phyloP scores from a whole-genome alignment of 2,888 invertebrate genomes.

The Pseudococcus jackbeardsleyi region DNA sequence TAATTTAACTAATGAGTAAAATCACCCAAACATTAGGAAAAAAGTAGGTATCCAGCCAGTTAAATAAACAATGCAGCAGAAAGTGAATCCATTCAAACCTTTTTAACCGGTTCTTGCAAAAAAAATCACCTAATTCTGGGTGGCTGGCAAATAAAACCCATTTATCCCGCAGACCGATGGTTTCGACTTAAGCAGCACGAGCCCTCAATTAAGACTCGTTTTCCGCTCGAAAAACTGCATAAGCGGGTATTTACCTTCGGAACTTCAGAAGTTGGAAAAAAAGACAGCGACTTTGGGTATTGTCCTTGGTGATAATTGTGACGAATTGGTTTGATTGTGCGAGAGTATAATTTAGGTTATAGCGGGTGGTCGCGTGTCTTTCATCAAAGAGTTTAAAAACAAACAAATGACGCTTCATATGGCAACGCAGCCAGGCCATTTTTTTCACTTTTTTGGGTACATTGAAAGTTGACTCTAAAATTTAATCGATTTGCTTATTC shows the following conservation, averaged over 20 bases:
- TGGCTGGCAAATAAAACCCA: not conserved
- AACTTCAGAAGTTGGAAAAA: not conserved
- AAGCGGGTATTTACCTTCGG: not conserved
- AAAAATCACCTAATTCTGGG: not conserved
- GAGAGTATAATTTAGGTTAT: not conserved
- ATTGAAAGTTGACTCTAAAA: not conserved
- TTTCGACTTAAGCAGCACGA: not conserved
- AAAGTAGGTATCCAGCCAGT: not conserved
- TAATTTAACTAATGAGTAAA: too few species aligned
- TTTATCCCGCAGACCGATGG: not conserved
- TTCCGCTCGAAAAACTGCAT: not conserved
- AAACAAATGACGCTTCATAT: not conserved
- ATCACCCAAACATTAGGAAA: not conserved
- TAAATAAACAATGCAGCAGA: not conserved
- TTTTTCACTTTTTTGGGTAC: not conserved
- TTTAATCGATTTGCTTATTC: not conserved
- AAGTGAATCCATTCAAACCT: not conserved
- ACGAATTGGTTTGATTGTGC: not conserved
- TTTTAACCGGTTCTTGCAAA: not conserved
- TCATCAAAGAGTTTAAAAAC: not conserved
- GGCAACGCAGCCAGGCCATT: not conserved
- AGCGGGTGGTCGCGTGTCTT: constrained; percentile 36
- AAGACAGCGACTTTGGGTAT: not conserved
- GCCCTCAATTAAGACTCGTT: not conserved
- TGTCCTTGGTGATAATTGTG: constrained; percentile 9